Conservation (phyloP, 2,888 invertebrate species). For the Tenthredo livida region DNA sequence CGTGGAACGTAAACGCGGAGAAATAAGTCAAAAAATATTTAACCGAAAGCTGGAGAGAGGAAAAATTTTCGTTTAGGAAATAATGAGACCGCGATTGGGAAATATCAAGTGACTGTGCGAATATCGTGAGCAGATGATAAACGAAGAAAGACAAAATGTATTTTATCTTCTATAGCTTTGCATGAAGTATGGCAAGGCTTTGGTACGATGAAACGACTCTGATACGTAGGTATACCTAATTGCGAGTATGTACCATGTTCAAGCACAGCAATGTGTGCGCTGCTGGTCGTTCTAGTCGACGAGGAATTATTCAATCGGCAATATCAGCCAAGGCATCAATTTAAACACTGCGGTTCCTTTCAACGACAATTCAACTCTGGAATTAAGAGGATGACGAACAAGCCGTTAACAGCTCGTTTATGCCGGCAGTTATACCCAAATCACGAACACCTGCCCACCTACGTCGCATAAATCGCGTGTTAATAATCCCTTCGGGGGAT, state of each 20-base stretch:
- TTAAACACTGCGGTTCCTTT: slow-evolving; percentile 28
- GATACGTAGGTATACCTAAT: neutral
- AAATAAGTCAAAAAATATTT: neutral
- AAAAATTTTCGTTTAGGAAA: too few relatives aligned
- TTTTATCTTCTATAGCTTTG: neutral
- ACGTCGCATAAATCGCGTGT: slow-evolving; percentile 1
- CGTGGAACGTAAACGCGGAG: neutral
- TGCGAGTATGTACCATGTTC: neutral
- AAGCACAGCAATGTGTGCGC: slow-evolving; percentile 2
- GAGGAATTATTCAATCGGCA: slow-evolving; percentile 36
- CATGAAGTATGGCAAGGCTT: neutral
- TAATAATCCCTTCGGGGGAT: neutral
- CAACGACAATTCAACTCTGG: slow-evolving; percentile 25
- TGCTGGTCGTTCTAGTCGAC: neutral
- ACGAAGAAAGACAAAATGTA: neutral
- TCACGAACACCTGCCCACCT: neutral
- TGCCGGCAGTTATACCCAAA: neutral
- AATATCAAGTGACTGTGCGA: neutral
- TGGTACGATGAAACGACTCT: neutral
- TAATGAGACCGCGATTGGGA: neutral
- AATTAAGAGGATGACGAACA: slow-evolving; percentile 26
- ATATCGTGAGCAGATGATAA: neutral
- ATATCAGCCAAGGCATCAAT: slow-evolving; percentile 40
- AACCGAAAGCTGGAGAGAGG: neutral
- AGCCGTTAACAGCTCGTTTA: neutral